These are phyloP conservation scores for Malacoraja senta DNA, from an alignment of 2,797 vertebrate species.

Conservation along the genomic window DNA sequence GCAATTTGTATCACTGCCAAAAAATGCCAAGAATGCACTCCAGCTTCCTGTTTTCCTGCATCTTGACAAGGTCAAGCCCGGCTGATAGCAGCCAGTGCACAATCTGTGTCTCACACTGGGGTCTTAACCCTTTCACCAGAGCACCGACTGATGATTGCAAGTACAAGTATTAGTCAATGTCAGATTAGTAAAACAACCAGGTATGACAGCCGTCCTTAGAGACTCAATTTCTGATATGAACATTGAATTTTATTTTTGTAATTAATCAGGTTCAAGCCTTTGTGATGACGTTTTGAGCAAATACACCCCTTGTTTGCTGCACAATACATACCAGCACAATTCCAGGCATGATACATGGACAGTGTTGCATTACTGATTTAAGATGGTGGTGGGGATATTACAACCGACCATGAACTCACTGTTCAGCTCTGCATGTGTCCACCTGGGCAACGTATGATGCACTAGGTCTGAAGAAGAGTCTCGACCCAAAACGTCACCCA, in stretches of 20 bases:
- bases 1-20: slow-evolving; percentile 39
- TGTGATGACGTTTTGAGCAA: neutral
- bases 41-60: slow-evolving; percentile 48
- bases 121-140: slow-evolving; percentile 27
- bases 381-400: neutral
- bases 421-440: neutral
- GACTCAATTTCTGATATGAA: neutral
- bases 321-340: neutral
- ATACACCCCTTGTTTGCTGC: neutral
- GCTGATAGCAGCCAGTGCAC: slow-evolving; percentile 35
- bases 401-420: neutral
- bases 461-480: no score
- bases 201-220: neutral
- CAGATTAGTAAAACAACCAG: neutral
- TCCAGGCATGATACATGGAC: neutral
- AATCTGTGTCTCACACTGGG: slow-evolving; percentile 15
- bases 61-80: slow-evolving; percentile 45
- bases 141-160: neutral
- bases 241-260: neutral
- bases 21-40: slow-evolving; percentile 46
- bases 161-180: no score
- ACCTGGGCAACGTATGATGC: neutral
- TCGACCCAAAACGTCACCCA: no score
- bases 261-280: neutral
- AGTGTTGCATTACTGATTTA: neutral